phyloP scores from a whole-genome alignment of 2,797 vertebrate genomes.

The Silurus lanzhouensis region DNA sequence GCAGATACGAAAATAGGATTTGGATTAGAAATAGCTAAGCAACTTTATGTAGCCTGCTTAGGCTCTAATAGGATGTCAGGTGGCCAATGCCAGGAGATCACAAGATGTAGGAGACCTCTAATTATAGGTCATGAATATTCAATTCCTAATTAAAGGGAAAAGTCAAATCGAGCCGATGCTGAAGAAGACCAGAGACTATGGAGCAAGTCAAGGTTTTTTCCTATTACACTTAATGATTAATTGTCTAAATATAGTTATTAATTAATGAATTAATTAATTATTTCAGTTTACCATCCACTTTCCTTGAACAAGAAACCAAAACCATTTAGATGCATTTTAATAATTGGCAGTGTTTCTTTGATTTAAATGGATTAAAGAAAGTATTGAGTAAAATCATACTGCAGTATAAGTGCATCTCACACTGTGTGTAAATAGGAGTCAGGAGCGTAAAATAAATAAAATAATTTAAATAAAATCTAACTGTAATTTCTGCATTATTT shows the following conservation, averaged over 20 bases:
- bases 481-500: not conserved
- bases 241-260: too few relatives aligned
- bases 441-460: too few relatives aligned
- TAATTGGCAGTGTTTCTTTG: slow-evolving; percentile 33
- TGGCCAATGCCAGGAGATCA: slow-evolving; percentile 14
- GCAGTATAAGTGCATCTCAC: not conserved
- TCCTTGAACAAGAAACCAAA: not conserved
- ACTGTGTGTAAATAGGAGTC: not conserved
- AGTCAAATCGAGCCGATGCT: slow-evolving; percentile 34
- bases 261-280: slow-evolving; percentile 27
- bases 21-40: slow-evolving; percentile 25
- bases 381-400: slow-evolving; percentile 3
- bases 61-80: slow-evolving; percentile 23
- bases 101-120: slow-evolving; percentile 32
- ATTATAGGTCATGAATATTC: slow-evolving; percentile 55
- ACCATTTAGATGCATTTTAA: slow-evolving; percentile 33
- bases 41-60: not conserved
- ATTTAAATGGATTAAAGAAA: slow-evolving; percentile 26
- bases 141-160: slow-evolving; percentile 48
- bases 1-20: slow-evolving; percentile 14
- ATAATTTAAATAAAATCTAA: too few relatives aligned
- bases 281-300: slow-evolving; percentile 1
- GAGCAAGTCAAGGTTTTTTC: slow-evolving; percentile 6
- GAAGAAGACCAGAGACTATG: slow-evolving; percentile 16
- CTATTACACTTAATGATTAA: slow-evolving; percentile 36